These are phyloP conservation scores for Brachyalestes nurse DNA, from an alignment of 2,797 vertebrate genomes.

Conservation along the genomic window DNA sequence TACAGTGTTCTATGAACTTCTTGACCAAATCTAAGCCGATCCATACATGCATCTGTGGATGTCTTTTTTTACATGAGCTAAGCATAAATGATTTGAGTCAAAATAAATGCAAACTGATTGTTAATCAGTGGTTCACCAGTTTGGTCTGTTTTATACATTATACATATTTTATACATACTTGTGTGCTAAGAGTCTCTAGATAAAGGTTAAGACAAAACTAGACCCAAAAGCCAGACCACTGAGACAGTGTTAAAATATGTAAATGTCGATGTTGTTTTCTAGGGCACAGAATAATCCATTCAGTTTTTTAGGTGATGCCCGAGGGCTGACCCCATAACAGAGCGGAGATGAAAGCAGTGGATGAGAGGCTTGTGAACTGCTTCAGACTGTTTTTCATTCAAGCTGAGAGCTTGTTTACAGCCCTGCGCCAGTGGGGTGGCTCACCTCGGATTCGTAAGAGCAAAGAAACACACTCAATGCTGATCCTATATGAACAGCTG, in stretches of 20 bases:
- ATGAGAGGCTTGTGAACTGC: slow-evolving; percentile 6
- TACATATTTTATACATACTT: too few species aligned
- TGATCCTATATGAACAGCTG: slow-evolving; percentile 2
- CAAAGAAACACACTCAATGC: not conserved
- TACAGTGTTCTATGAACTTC: too few species aligned
- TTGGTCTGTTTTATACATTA: too few species aligned
- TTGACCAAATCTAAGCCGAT: too few species aligned
- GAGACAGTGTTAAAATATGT: not conserved
- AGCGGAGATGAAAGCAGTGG: slow-evolving; percentile 11
- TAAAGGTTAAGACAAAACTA: not conserved
- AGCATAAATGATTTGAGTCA: too few species aligned
- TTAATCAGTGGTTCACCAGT: too few species aligned
- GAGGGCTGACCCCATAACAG: not conserved
- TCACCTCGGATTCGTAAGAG: not conserved
- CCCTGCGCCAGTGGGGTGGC: not conserved
- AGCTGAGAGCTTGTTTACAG: slow-evolving; percentile 13
- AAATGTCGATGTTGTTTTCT: slow-evolving; percentile 21
- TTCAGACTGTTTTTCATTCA: slow-evolving; percentile 18
- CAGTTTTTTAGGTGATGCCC: slow-evolving; percentile 14
- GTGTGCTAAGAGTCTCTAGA: too few species aligned
- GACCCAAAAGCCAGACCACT: slow-evolving; percentile 2
- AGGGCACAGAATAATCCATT: slow-evolving; percentile 33
- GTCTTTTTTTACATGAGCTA: too few species aligned
- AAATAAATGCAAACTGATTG: too few species aligned
- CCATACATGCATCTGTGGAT: too few species aligned